Percentiles rank a stretch among this genome's conserved stretches.
Conservation (phyloP, 2,797 vertebrate genomes). For the Arrhamphus sclerolepis region DNA sequence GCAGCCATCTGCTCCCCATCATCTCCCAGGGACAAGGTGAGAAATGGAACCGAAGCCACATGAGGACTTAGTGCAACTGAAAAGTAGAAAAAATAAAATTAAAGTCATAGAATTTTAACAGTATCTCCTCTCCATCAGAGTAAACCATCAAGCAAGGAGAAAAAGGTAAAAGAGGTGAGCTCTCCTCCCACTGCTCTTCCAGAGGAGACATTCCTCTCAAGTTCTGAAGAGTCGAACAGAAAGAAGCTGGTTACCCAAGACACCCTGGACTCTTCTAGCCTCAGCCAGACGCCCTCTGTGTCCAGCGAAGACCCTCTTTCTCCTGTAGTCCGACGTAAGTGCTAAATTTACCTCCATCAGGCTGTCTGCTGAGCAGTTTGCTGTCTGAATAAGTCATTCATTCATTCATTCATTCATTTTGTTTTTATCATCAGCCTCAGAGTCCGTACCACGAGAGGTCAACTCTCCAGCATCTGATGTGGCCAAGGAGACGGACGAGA, state of each 20-base stretch:
- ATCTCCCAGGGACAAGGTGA: slow-evolving; percentile 76
- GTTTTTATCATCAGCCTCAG: slow-evolving; percentile 51
- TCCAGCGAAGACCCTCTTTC: slow-evolving; percentile 80
- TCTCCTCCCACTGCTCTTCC: slow-evolving; percentile 31
- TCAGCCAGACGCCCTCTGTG: slow-evolving; percentile 79
- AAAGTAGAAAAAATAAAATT: not conserved
- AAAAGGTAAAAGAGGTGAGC: slow-evolving; percentile 41
- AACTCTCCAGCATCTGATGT: slow-evolving; percentile 65
- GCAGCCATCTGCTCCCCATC: slow-evolving; percentile 81
- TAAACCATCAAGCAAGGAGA: slow-evolving; percentile 58
- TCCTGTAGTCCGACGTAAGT: slow-evolving; percentile 73
- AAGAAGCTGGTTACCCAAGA: slow-evolving; percentile 75
- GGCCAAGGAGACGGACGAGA: slow-evolving; percentile 78
- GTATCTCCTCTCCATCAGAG: slow-evolving; percentile 30
- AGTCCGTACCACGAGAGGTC: slow-evolving; percentile 62
- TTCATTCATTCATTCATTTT: not conserved
- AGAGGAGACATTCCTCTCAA: slow-evolving; percentile 34
- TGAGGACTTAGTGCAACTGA: not conserved
- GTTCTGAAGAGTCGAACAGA: slow-evolving; percentile 50
- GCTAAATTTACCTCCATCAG: not conserved
- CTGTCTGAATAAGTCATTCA: not conserved
- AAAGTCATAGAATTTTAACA: not conserved
- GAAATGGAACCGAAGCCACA: not conserved
- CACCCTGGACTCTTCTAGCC: slow-evolving; percentile 76
- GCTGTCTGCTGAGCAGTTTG: not conserved